Evolutionary conservation across 53 echinoderm and acorn worm genomes (phyloP).

Genomic region (Luidia sarsii): DNA sequence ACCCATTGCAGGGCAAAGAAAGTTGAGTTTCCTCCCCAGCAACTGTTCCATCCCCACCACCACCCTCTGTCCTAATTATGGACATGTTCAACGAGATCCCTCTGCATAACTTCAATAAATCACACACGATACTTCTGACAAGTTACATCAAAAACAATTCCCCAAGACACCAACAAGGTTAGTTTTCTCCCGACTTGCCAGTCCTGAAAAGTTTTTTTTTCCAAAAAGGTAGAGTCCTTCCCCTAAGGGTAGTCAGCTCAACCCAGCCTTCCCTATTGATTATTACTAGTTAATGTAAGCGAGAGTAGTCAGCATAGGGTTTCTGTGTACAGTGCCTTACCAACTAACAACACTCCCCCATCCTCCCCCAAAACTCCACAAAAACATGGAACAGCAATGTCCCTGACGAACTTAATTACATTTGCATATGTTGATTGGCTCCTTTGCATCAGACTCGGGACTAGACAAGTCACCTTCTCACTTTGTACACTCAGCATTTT

Average conservation of each 20-base stretch:
- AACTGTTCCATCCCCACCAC: background rate
- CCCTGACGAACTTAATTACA: conserved; percentile 39
- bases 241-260: background rate
- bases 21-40: background rate
- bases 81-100: background rate
- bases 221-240: background rate
- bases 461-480: background rate
- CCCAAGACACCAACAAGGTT: conserved; percentile 22
- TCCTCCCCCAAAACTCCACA: background rate
- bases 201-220: background rate
- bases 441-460: background rate
- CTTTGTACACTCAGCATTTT: conserved; percentile 38
- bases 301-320: conserved; percentile 30
- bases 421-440: conserved; percentile 57
- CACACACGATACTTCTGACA: conserved; percentile 13
- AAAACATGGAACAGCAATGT: background rate
- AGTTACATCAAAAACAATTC: conserved; percentile 29
- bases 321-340: background rate
- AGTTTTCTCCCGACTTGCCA: background rate
- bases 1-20: too few relatives aligned
- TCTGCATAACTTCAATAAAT: conserved; percentile 29
- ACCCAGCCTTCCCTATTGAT: conserved; percentile 4
- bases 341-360: too few relatives aligned
- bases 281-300: conserved; percentile 32
- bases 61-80: conserved; percentile 1